Evolutionary conservation across 2,888 invertebrate genomes (phyloP), one percentile per base, ranked within the genome.

Genomic region (Gibbula magus): DNA sequence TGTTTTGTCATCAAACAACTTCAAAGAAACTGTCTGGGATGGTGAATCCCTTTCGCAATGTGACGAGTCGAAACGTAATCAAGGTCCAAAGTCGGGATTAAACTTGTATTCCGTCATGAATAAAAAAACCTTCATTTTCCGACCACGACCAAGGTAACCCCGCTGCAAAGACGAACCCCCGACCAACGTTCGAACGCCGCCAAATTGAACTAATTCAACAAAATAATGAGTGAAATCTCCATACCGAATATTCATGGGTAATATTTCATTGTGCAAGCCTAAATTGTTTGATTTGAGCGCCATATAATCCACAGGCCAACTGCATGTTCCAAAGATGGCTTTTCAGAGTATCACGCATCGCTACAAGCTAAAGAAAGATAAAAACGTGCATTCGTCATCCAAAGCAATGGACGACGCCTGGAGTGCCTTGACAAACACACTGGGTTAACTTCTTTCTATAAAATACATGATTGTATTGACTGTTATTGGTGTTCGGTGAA

Each of bases 1-100:
- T 70, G 70, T 70, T 70, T 70, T 70, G 70, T 70, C 70, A 70
- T 70, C 70, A 70, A 70, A 70, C 70, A 70, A 70, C 70, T n/a
- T 70, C 70, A 70, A 70, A 70, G 70, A 10, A 45, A 35, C 70
- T 8, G 70, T 20, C n/a, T 32, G 13, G 70, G 35, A 32, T 35
- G 10, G 70, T 18, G 61, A 20, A 70, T 70, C 70, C 39, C 35
- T 35, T 70, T 32, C 35, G 32, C 35, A 29, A 39, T 32, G 35
- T 70, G 70, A 18, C 45, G 32, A 20, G 32, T 39, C 20, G 70
- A 18, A n/a, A 18, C 70, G 70, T 20, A 70, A 35, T 70, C 29
- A 39, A 20, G 70, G 25, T 16, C 35, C 35, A 39, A 70, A 35
- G 35, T 20, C 70, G 32, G 70, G 39, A 70, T 70, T 70, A 70